These are phyloP conservation scores for Piscicola geometra DNA, from an alignment of 2,888 invertebrate species.

Conservation along the genomic window DNA sequence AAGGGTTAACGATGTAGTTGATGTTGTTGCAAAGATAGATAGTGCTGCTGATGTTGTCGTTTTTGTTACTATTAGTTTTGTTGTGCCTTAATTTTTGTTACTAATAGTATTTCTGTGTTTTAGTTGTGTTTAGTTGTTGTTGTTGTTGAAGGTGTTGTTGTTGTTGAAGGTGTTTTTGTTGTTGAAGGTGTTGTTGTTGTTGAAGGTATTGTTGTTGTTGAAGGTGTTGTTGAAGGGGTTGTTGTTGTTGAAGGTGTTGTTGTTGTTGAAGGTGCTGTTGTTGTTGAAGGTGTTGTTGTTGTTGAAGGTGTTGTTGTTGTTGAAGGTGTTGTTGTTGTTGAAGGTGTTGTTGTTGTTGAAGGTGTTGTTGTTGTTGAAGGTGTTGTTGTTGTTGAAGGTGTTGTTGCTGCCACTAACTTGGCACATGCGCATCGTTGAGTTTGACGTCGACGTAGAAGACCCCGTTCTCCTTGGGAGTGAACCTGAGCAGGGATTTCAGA, in stretches of 20 bases:
- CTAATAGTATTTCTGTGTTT: no score
- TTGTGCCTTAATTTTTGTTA: no score
- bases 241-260: not conserved
- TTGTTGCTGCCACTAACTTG: conserved; percentile 64
- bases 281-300: no score
- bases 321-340: not conserved
- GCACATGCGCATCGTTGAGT: conserved; percentile 93
- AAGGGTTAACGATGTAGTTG: not conserved
- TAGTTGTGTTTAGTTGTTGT: not conserved
- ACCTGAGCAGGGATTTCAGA: conserved; percentile 60
- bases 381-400: not conserved
- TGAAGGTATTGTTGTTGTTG: not conserved
- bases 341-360: not conserved
- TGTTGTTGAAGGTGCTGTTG: no score
- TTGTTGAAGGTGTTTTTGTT: not conserved
- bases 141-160: not conserved
- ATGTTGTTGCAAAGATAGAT: no score
- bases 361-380: not conserved
- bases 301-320: not conserved
- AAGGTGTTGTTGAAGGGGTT: not conserved
- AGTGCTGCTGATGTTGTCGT: no score
- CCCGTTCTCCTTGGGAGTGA: conserved; percentile 66
- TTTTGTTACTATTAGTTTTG: no score
- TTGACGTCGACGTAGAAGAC: conserved; percentile 85
- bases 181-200: not conserved